Evolutionary conservation across 2,888 invertebrate species (phyloP), one percentile per base, ranked within the genome.

Genomic region (Venusia cambrica): DNA sequence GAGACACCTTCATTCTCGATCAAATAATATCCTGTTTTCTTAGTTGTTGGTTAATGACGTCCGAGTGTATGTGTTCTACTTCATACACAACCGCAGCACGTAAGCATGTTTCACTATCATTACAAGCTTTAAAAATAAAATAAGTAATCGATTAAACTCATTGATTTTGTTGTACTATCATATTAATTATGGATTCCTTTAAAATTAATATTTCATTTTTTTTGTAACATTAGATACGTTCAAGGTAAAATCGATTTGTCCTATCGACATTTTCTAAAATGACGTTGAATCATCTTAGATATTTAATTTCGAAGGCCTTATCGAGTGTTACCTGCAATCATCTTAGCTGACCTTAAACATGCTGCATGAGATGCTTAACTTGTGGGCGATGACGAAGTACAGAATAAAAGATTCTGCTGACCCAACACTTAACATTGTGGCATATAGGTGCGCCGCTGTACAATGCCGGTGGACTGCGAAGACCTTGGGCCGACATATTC

Each of bases 401-500:
- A 63, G 64, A 49, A 44, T 57, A 51, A 42, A 51, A 43, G 41
- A 35, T 48, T 75, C 76, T 77, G 79, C 74, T 76, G 75, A 64
- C 73, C 62, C 51, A 62, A 62, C 57, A 73, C 57, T 79, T 73
- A 77, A 70, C 34, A 57, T 67, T 75, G 49, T 75, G 72, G 71
- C 66, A 57, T 73, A 57, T 78, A 92, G 92, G 92, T 87, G 88
- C 91, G 61, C 93, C 94, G 67, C 90, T 94, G 80, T 93, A 89
- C 89, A 89, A 87, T 68, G 89, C 92, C 62, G 92, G 92, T 52
- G 90, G 91, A 50, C 75, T 89, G 56, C 76, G 84, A 57, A 72
- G 83, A 65, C 88, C 88, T 20, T 88, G 88, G 88, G 79, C 89
- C 76, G 92, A 94, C 75, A 89, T 96, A 73, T 89, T 95, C 80